A percentile compares a stretch with the other conserved stretches of the same genome.
phyloP scores from a whole-genome alignment of 2,113 vertebrate species.

The Erythrocercus mccallii region DNA sequence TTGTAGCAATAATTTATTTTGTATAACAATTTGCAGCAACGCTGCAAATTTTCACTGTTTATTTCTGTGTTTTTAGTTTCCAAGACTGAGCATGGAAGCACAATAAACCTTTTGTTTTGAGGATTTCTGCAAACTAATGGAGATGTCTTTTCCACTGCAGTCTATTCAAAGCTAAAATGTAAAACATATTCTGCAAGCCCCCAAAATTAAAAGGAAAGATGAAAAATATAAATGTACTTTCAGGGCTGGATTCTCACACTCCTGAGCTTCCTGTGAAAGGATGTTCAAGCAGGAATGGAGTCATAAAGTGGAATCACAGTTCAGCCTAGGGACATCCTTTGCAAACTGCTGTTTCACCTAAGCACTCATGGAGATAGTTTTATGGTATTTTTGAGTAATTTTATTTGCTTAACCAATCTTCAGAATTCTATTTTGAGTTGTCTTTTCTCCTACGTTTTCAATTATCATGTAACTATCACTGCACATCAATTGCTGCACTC shows the following conservation, averaged over 20 bases:
- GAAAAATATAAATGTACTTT: not conserved
- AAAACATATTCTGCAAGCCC: not conserved
- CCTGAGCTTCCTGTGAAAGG: not conserved
- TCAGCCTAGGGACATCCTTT: not conserved
- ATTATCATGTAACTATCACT: not conserved
- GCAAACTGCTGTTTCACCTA: not conserved
- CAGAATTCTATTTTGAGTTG: not conserved
- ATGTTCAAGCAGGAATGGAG: not conserved
- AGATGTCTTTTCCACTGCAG: not conserved
- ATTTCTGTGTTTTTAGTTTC: not conserved
- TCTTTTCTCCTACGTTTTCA: not conserved
- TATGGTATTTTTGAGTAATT: not conserved
- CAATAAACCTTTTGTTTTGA: not conserved
- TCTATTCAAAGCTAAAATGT: not conserved
- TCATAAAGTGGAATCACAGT: not conserved
- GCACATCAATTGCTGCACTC: not conserved
- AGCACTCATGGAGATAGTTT: not conserved
- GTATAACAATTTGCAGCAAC: not conserved
- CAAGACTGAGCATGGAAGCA: not conserved
- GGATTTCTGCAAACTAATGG: not conserved
- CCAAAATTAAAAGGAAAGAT: not conserved
- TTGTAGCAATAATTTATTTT: not conserved
- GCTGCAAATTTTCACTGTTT: not conserved
- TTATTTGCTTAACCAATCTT: not conserved
- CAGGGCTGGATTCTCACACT: not conserved